A percentile compares a stretch with the other conserved stretches of the same genome.
Conservation (phyloP, 2,888 invertebrate species). For the Protodeltote pygarga region DNA sequence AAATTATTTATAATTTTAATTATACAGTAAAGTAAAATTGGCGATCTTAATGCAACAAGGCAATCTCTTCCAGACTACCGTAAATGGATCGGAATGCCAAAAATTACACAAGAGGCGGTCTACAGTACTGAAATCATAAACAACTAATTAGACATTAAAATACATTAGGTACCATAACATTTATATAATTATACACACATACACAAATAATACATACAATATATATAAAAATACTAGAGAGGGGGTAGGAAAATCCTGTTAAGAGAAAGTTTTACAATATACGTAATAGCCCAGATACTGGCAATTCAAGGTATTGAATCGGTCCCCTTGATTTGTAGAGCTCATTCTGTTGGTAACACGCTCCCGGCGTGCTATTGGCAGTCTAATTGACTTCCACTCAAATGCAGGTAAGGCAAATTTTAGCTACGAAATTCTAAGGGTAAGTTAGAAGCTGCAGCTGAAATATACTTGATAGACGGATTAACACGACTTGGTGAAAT, state of each 20-base stretch:
- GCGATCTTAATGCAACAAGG: too few relatives aligned
- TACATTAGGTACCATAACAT: too few relatives aligned
- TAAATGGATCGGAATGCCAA: too few relatives aligned
- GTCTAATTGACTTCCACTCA: slow-evolving; percentile 67
- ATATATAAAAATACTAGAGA: neutral
- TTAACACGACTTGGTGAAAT: slow-evolving; percentile 7
- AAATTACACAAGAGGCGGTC: too few relatives aligned
- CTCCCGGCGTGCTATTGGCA: slow-evolving; percentile 59
- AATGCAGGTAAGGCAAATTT: slow-evolving; percentile 56
- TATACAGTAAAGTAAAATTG: too few relatives aligned
- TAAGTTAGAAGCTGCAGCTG: slow-evolving; percentile 3
- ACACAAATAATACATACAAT: neutral
- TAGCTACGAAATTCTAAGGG: slow-evolving; percentile 39
- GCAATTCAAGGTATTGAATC: slow-evolving; percentile 28
- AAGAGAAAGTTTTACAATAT: slow-evolving; percentile 11
- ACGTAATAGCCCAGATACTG: slow-evolving; percentile 23
- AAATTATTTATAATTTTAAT: too few relatives aligned
- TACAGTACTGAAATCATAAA: too few relatives aligned
- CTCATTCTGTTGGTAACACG: slow-evolving; percentile 26
- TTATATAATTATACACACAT: neutral
- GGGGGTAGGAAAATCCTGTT: neutral
- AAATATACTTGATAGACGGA: slow-evolving; percentile 31
- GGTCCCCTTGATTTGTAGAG: slow-evolving; percentile 41
- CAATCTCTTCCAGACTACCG: too few relatives aligned
- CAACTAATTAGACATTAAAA: too few relatives aligned